Percentiles rank a stretch among this genome's conserved stretches.
Evolutionary conservation across 1,140 invertebrate genomes (phyloP).

Genomic region (Spodoptera frugiperda): DNA sequence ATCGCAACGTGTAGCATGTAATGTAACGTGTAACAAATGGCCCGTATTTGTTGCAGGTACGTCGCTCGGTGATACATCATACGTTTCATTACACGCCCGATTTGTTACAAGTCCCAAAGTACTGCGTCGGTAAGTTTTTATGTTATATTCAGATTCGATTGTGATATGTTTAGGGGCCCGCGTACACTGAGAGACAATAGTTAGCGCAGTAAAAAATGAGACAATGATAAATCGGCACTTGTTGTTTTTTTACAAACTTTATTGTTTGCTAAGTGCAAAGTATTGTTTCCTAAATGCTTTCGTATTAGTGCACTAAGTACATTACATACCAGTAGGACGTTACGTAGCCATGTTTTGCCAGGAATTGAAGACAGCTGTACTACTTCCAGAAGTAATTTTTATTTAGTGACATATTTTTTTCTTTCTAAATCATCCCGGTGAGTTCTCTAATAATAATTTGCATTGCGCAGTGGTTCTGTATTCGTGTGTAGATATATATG

Average conservation of each 20-base stretch:
- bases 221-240: no score
- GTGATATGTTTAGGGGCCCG: background rate
- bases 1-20: background rate
- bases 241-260: no score
- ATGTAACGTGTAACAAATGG: conserved; percentile 25
- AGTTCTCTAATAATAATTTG: background rate
- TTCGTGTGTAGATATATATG: background rate
- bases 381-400: no score
- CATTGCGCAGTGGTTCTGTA: background rate
- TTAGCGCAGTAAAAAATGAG: no score
- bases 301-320: no score
- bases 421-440: background rate
- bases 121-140: conserved; percentile 14
- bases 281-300: background rate
- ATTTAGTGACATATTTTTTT: no score
- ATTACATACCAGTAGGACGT: no score
- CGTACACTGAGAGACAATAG: no score
- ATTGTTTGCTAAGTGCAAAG: background rate
- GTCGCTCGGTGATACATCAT: conserved; percentile 31
- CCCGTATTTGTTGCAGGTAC: conserved; percentile 43
- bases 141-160: conserved; percentile 5
- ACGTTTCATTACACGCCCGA: conserved; percentile 44
- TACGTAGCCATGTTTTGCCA: no score
- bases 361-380: no score
- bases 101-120: conserved; percentile 22